These are phyloP conservation scores for Aphis gossypii DNA, from an alignment of 1,140 invertebrate species.

Conservation along the genomic window DNA sequence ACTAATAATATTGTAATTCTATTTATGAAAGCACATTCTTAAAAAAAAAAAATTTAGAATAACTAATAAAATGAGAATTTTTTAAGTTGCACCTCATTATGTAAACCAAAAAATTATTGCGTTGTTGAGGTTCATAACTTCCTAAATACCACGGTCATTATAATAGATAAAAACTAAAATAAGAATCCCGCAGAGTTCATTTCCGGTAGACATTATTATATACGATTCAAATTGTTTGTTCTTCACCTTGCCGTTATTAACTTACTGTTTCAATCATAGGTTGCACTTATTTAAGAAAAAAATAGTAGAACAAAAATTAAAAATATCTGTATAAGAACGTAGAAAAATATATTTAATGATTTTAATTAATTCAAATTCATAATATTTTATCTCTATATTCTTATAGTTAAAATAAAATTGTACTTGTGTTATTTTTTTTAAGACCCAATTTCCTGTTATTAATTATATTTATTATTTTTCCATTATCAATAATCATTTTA, in stretches of 20 bases:
- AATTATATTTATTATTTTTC: neutral
- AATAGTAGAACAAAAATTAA: neutral
- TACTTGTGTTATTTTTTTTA: neutral
- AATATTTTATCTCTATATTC: neutral
- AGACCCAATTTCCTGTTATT: neutral
- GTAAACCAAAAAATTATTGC: neutral
- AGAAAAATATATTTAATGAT: neutral
- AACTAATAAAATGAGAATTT: neutral
- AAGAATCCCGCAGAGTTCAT: neutral
- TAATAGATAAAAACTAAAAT: neutral
- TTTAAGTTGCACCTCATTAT: neutral
- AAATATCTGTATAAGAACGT: neutral
- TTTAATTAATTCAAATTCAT: slow-evolving; percentile 4
- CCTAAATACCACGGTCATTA: neutral
- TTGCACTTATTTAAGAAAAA: neutral
- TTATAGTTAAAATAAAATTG: neutral
- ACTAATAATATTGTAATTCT: neutral
- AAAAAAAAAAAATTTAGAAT: neutral
- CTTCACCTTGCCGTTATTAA: neutral
- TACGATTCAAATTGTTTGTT: neutral
- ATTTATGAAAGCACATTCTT: neutral
- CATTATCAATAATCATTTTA: neutral
- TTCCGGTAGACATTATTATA: neutral
- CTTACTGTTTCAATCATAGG: neutral
- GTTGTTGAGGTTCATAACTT: neutral